phyloP scores from a whole-genome alignment of 2,888 invertebrate species.

The Blera fallax region DNA sequence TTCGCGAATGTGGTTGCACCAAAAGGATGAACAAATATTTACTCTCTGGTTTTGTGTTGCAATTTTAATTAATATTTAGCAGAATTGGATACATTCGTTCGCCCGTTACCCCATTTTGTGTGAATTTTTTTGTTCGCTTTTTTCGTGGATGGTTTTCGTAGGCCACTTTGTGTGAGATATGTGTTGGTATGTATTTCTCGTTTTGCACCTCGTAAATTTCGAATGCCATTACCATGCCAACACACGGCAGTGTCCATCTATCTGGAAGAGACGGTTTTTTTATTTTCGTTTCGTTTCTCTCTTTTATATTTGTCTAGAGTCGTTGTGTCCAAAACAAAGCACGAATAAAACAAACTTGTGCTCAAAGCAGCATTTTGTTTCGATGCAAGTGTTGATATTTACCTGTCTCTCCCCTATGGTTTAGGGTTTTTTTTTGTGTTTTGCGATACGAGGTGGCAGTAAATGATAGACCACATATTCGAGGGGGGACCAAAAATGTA shows the following conservation, averaged over 20 bases:
- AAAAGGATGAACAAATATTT: conserved; percentile 21
- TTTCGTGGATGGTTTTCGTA: background rate
- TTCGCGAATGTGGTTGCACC: background rate
- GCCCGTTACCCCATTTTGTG: background rate
- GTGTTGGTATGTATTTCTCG: conserved; percentile 27
- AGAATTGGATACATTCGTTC: conserved; percentile 48
- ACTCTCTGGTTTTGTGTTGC: conserved; percentile 45
- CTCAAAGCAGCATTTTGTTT: conserved; percentile 47
- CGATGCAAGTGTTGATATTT: conserved; percentile 62
- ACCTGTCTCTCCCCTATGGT: conserved; percentile 37
- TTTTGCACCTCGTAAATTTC: conserved; percentile 58
- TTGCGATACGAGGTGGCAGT: conserved; percentile 42
- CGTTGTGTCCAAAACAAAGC: conserved; percentile 5
- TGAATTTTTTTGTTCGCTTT: background rate
- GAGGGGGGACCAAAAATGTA: conserved; percentile 32
- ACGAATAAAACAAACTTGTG: conserved; percentile 30
- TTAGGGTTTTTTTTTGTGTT: background rate
- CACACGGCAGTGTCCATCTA: conserved; percentile 4
- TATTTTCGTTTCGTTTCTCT: background rate
- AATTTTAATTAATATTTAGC: conserved; percentile 62
- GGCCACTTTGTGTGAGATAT: background rate
- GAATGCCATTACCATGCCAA: conserved; percentile 38
- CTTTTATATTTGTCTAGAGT: conserved; percentile 17
- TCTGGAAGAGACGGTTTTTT: background rate
- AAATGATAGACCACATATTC: conserved; percentile 68